phyloP scores from a whole-genome alignment of 1,140 invertebrate genomes.

The Nymphalis io region DNA sequence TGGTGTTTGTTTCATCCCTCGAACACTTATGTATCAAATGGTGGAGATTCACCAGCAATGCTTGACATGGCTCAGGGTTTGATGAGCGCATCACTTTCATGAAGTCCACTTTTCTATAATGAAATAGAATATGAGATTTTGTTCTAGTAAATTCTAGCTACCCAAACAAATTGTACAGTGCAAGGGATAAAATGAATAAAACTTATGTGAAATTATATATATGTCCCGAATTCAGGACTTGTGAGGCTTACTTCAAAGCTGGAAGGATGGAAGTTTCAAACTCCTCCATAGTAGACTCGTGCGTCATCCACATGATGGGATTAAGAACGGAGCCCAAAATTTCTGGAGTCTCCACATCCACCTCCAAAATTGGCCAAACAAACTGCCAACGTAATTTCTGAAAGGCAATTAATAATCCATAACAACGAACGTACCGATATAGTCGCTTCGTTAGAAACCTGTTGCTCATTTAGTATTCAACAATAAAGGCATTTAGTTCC shows the following conservation, averaged over 20 bases:
- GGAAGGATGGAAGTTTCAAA: constrained; percentile 88
- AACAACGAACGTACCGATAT: constrained; percentile 1
- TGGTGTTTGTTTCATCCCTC: constrained; percentile 88
- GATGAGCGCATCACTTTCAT: constrained; percentile 87
- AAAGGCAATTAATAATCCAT: constrained; percentile 53
- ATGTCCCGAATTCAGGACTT: too few relatives aligned
- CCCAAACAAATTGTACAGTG: too few relatives aligned
- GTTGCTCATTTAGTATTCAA: not conserved
- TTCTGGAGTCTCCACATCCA: constrained; percentile 92
- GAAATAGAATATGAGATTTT: constrained; percentile 3
- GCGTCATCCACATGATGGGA: constrained; percentile 93
- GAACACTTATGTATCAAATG: constrained; percentile 94
- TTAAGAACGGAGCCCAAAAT: constrained; percentile 93
- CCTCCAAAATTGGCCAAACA: constrained; percentile 93
- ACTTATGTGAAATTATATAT: too few relatives aligned
- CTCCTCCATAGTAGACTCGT: constrained; percentile 90
- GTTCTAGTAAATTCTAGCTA: too few relatives aligned
- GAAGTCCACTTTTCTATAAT: constrained; percentile 43
- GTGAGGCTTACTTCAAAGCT: constrained; percentile 58
- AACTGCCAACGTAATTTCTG: constrained; percentile 98
- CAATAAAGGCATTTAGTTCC: not conserved
- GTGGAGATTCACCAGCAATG: constrained; percentile 94
- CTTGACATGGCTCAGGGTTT: constrained; percentile 93
- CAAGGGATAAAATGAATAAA: too few relatives aligned
- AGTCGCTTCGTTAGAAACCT: not conserved